Evolutionary conservation across 2,888 invertebrate species (phyloP), one percentile per base, ranked within the genome.

Genomic region (Smittia sp.): DNA sequence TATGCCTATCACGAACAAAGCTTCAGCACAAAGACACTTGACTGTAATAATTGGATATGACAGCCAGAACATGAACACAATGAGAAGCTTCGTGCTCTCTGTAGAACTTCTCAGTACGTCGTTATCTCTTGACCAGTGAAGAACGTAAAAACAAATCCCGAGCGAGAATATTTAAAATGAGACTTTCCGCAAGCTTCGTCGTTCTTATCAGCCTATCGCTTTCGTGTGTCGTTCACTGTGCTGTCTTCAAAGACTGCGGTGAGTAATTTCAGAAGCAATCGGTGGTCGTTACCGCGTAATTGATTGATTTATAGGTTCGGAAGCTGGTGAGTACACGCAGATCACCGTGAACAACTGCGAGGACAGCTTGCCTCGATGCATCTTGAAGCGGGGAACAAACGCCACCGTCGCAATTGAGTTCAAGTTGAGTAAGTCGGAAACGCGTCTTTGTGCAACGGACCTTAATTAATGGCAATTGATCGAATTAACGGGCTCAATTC

Each of bases 401-500:
- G 88, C 84, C 2, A 85, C 89, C 13, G 87, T 91, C 76, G 81
- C 83, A 67, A 86, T 91, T 74, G 85, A 85, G 75, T 89, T 91
- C 77, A 86, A 83, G 32, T 82, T 88, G 73, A 80, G 90, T 90
- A 81, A 86, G 86, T 84, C 75, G 22, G 58, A 46, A 46, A 46
- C 11, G 58, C 11, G 15, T 11, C 46, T 58, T 58, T 18, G 15
- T 20, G 58, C 46, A 15, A n/a, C 13, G 22, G 7, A 18, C 58
- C 27, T 70, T 13, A 70, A 70, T 70, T 70, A 54, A 54, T 39
- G 39, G 13, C 25, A 69, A 72, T 72, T 72, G 58, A 58, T n/a
- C 6, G 7, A 54, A 62, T 54, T 32, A 38, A 62, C n/a, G 11
- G n/a, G 3, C 3, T 32, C 27, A 15, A 27, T 69, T 41, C 22